phyloP scores from a whole-genome alignment of 1,140 invertebrate genomes.

The Samia ricini region DNA sequence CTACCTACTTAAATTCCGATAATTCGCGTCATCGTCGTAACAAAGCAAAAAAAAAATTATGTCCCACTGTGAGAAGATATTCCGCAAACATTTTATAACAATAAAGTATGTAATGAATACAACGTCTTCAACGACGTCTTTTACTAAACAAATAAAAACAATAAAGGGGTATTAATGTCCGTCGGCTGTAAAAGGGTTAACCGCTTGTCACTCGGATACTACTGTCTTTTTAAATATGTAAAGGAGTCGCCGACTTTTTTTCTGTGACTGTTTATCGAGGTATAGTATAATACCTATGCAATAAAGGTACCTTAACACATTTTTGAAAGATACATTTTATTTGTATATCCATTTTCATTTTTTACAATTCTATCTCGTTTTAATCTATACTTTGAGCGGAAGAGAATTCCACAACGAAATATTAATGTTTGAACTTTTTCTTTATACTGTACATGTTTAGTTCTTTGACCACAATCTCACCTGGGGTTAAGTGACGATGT shows the following conservation, averaged over 20 bases:
- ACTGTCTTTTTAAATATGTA: slow-evolving; percentile 28
- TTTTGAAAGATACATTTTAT: not conserved
- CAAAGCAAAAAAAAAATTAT: slow-evolving; percentile 14
- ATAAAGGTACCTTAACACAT: not conserved
- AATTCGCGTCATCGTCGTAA: not conserved
- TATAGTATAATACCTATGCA: not conserved
- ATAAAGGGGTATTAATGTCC: slow-evolving; percentile 30
- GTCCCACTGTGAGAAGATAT: slow-evolving; percentile 38
- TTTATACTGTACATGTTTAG: no score
- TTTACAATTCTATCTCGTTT: no score
- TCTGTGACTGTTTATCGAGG: slow-evolving; percentile 13
- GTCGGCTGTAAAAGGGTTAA: slow-evolving; percentile 27
- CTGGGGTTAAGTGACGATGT: no score
- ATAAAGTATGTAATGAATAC: slow-evolving; percentile 32
- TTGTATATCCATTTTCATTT: no score
- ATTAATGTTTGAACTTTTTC: no score
- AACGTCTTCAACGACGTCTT: slow-evolving; percentile 38
- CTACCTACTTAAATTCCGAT: not conserved
- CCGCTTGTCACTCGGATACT: slow-evolving; percentile 31
- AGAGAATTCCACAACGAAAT: no score
- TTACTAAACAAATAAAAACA: slow-evolving; percentile 31
- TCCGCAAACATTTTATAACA: slow-evolving; percentile 46
- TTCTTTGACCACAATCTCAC: no score
- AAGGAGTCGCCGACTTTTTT: slow-evolving; percentile 18
- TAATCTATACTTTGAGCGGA: no score